A percentile compares a stretch with the other conserved stretches of the same genome.
These are phyloP conservation scores for Mionectes olivaceus DNA, from an alignment of 2,797 vertebrate genomes.

Conservation along the genomic window DNA sequence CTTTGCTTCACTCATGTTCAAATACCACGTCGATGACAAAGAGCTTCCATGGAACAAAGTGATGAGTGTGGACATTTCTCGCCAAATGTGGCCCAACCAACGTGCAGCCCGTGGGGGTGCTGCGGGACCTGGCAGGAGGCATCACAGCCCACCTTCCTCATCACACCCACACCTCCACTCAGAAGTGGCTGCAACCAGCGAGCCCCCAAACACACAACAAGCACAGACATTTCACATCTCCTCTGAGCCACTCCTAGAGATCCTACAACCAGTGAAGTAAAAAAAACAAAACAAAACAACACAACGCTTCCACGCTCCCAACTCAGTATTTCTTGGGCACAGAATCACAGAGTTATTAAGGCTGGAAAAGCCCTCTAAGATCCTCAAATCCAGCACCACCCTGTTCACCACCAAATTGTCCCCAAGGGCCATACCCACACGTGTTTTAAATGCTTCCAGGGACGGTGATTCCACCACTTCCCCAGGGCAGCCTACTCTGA, in stretches of 20 bases:
- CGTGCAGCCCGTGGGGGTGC: rapidly evolving
- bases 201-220: background rate
- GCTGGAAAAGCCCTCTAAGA: background rate
- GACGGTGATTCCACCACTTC: background rate
- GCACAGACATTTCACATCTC: background rate
- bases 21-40: rapidly evolving
- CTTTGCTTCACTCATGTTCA: background rate
- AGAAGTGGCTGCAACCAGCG: constrained; percentile 19
- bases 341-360: background rate
- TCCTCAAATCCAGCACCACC: background rate
- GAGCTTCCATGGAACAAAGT: background rate
- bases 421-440: background rate
- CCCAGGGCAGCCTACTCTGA: no score
- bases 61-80: rapidly evolving
- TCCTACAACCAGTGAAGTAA: background rate
- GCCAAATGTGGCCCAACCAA: background rate
- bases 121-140: background rate
- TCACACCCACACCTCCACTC: background rate
- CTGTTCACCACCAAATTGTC: rapidly evolving
- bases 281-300: background rate
- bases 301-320: rapidly evolving
- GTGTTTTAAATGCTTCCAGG: background rate
- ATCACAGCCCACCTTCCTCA: background rate
- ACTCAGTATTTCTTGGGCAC: rapidly evolving
- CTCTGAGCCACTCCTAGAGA: background rate